Evolutionary conservation across 2,113 vertebrate genomes (phyloP).

Genomic region (Siniperca chuatsi): DNA sequence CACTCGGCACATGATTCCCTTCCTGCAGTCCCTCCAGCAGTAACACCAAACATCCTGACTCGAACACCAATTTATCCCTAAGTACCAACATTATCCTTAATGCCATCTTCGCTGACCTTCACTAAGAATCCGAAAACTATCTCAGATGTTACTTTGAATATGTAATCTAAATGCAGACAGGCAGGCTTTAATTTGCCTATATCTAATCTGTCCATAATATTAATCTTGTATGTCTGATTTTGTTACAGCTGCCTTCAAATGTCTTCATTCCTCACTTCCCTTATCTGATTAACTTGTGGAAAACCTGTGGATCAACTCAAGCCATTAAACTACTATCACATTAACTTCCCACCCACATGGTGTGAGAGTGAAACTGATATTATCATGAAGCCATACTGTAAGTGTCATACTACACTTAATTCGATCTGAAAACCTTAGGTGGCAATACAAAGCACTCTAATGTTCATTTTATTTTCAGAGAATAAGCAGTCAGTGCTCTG

Average conservation of each 20-base stretch:
- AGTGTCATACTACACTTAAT: constrained; percentile 13
- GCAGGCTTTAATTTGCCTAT: constrained; percentile 1
- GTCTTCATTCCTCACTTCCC: constrained; percentile 4
- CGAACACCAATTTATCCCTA: constrained; percentile 11
- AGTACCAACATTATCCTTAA: background rate
- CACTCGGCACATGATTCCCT: background rate
- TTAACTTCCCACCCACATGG: constrained; percentile 15
- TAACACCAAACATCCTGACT: background rate
- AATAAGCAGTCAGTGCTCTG: background rate
- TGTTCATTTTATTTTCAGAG: constrained; percentile 4
- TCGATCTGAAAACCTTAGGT: background rate
- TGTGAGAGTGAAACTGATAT: background rate
- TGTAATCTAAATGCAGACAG: background rate
- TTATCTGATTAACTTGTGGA: constrained; percentile 4
- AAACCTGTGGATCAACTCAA: constrained; percentile 22
- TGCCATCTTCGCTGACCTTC: background rate
- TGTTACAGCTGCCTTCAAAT: background rate
- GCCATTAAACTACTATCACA: constrained; percentile 4
- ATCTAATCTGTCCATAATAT: background rate
- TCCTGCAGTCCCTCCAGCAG: constrained; percentile 12
- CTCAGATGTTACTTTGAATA: background rate
- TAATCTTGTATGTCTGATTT: background rate
- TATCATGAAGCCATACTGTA: background rate
- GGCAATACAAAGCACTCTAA: background rate
- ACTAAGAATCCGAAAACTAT: background rate